Evolutionary conservation across 2,888 invertebrate species (phyloP).

Genomic region (Drosophila putrida): DNA sequence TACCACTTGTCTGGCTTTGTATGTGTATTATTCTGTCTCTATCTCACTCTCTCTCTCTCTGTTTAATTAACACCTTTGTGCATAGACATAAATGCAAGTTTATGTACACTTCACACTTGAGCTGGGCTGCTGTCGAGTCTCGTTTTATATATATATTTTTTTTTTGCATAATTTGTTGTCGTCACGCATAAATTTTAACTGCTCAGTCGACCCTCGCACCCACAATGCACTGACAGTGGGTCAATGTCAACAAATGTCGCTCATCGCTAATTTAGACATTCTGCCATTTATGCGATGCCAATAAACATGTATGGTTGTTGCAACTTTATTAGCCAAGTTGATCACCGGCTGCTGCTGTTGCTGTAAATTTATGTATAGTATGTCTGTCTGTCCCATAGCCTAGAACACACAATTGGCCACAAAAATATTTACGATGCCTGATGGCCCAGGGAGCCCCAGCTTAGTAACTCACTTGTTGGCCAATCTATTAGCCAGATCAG

Average conservation of each 20-base stretch:
- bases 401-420: constrained; percentile 56
- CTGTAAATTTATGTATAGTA: constrained; percentile 56
- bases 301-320: constrained; percentile 26
- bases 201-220: constrained; percentile 53
- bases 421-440: constrained; percentile 55
- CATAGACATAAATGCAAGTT: constrained; percentile 11
- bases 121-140: constrained; percentile 10
- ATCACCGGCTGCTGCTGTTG: constrained; percentile 7
- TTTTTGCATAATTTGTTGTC: constrained; percentile 55
- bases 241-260: constrained; percentile 67
- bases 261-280: constrained; percentile 75
- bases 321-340: constrained; percentile 55
- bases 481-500: constrained; percentile 47
- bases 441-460: constrained; percentile 3
- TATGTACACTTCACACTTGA: constrained; percentile 1
- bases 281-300: constrained; percentile 34
- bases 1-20: constrained; percentile 37
- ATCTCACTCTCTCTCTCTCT: not conserved
- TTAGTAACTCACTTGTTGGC: constrained; percentile 39
- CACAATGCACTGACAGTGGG: constrained; percentile 54
- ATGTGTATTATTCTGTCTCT: not conserved
- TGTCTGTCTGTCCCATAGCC: constrained; percentile 56
- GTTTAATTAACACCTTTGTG: constrained; percentile 54
- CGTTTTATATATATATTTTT: constrained; percentile 2
- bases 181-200: constrained; percentile 52